Evolutionary conservation across 2,797 vertebrate genomes (phyloP).

Genomic region (Lutjanus campechanus): DNA sequence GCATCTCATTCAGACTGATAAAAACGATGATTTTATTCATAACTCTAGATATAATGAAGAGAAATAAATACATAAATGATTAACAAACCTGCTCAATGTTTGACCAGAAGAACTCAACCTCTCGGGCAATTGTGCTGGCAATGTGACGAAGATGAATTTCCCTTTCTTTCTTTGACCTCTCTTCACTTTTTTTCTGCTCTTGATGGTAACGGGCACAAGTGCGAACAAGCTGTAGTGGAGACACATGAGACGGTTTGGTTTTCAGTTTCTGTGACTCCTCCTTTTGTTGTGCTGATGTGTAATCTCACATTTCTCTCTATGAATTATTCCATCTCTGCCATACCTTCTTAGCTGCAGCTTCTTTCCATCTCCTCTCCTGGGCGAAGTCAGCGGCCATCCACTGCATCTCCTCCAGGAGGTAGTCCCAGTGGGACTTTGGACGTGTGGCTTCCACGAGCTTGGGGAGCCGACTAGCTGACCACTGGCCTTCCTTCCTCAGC

Average conservation of each 20-base stretch:
- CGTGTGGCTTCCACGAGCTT: conserved; percentile 94
- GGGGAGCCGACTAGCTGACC: conserved; percentile 94
- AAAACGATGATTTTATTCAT: neutral
- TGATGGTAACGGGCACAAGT: conserved; percentile 93
- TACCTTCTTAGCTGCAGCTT: conserved; percentile 98
- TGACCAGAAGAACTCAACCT: conserved; percentile 95
- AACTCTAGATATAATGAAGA: neutral
- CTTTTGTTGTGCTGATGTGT: neutral
- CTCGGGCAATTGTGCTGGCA: conserved; percentile 92
- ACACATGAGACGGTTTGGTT: conserved; percentile 7
- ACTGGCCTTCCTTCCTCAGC: conserved; percentile 95
- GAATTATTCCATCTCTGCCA: neutral
- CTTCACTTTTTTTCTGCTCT: conserved; percentile 90
- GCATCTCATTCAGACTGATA: neutral
- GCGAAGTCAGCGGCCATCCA: conserved; percentile 99
- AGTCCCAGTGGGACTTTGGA: conserved; percentile 98
- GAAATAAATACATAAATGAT: neutral
- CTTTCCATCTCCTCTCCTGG: conserved; percentile 97
- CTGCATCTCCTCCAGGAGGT: conserved; percentile 98
- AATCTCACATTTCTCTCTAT: conserved; percentile 2
- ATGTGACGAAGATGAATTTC: conserved; percentile 91
- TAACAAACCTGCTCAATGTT: conserved; percentile 92
- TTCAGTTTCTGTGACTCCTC: conserved; percentile 1
- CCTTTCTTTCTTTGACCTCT: conserved; percentile 88
- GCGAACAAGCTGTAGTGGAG: conserved; percentile 89